Conservation (phyloP, 2,888 invertebrate genomes). For the Desoria tigrina region DNA sequence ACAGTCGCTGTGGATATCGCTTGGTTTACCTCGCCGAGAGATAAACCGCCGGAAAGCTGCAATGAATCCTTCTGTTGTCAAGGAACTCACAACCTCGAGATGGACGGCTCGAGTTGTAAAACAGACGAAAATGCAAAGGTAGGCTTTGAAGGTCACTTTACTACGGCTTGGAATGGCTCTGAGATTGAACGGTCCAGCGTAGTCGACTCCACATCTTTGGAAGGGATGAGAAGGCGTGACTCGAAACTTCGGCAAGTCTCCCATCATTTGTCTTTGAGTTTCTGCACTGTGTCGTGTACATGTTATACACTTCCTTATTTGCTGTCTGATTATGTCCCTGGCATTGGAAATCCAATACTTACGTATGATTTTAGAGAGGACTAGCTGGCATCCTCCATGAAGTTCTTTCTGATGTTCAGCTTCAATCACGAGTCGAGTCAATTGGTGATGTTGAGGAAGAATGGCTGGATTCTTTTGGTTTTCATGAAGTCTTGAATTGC, state of each 20-base stretch:
- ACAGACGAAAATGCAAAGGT: constrained; percentile 21
- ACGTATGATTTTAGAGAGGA: constrained; percentile 17
- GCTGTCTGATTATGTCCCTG: constrained; percentile 16
- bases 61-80: constrained; percentile 55
- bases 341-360: constrained; percentile 36
- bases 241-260: constrained; percentile 51
- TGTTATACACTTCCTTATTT: constrained; percentile 33
- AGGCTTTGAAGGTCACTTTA: constrained; percentile 1
- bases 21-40: constrained; percentile 51
- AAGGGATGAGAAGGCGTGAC: constrained; percentile 51
- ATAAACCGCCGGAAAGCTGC: constrained; percentile 54
- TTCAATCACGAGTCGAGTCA: constrained; percentile 32
- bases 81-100: constrained; percentile 54
- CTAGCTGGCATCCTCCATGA: constrained; percentile 34
- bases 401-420: constrained; percentile 31
- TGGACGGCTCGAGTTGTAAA: constrained; percentile 23
- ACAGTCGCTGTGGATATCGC: constrained; percentile 55
- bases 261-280: constrained; percentile 52
- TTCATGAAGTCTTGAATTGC: constrained; percentile 17
- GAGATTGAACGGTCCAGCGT: constrained; percentile 22
- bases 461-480: constrained; percentile 42
- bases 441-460: constrained; percentile 33
- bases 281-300: constrained; percentile 33
- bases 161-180: not conserved
- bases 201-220: constrained; percentile 41